These are phyloP conservation scores for Nebria salina DNA, from an alignment of 2,888 invertebrate species.

Conservation along the genomic window DNA sequence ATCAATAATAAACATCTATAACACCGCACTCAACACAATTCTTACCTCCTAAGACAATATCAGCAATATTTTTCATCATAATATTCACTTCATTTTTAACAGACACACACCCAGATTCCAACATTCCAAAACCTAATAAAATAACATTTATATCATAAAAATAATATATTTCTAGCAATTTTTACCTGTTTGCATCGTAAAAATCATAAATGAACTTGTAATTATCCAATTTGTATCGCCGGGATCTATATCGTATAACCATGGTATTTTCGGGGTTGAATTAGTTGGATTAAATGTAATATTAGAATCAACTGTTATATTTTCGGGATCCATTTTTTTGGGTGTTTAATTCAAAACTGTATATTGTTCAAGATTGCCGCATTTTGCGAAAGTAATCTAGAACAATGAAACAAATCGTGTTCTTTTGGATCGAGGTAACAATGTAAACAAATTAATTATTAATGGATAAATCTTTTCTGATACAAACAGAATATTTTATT, in stretches of 20 bases:
- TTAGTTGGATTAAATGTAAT: slow-evolving; percentile 13
- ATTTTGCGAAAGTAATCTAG: not conserved
- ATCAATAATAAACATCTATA: slow-evolving; percentile 43
- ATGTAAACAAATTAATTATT: slow-evolving; percentile 52
- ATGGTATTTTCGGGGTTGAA: slow-evolving; percentile 62
- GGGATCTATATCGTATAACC: slow-evolving; percentile 72
- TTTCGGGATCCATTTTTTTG: slow-evolving; percentile 6
- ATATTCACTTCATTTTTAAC: slow-evolving; percentile 96
- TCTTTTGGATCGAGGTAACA: slow-evolving; percentile 19
- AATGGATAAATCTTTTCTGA: slow-evolving; percentile 48
- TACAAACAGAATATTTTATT: slow-evolving; percentile 49
- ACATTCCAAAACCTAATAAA: slow-evolving; percentile 85
- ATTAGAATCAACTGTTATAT: slow-evolving; percentile 17
- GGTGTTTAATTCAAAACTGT: slow-evolving; percentile 12
- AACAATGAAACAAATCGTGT: slow-evolving; percentile 24
- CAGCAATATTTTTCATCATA: slow-evolving; percentile 97
- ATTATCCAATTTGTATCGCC: slow-evolving; percentile 92
- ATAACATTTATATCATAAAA: slow-evolving; percentile 4
- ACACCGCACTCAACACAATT: too few relatives aligned
- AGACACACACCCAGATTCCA: slow-evolving; percentile 93
- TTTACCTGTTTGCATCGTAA: slow-evolving; percentile 92
- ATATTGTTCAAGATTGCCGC: slow-evolving; percentile 15
- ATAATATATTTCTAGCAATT: not conserved
- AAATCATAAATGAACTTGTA: slow-evolving; percentile 88
- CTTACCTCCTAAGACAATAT: slow-evolving; percentile 87